Base-by-base conservation (phyloP, 1,140 invertebrate species). In the Drosophila athabasca region DNA sequence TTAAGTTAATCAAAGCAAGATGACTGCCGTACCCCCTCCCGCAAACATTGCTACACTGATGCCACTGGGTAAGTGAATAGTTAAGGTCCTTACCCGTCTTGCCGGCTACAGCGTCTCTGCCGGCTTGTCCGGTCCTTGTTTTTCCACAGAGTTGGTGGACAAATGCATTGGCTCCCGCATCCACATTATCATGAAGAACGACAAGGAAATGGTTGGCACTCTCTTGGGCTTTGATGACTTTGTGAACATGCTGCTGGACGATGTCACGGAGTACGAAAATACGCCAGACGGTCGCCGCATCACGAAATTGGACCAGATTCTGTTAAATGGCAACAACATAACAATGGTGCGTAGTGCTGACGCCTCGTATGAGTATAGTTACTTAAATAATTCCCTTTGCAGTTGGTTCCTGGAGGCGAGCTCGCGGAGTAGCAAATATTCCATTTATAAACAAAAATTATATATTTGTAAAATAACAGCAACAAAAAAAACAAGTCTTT, bases 111-210 rank as follows among this genome's bases (percentile, higher is more conserved):
- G 44, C 22, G 3, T 43, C 15, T 8, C 39, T 46, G 51, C 64
- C 64, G 71, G 73, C 43, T 59, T 61, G 24, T 1, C 9, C 55
- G 29, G 13, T 39, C 31, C 48, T 69, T 62, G 45, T 55, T 67
- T 51, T 72, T 19, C 48, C 19, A 11, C 90, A 97, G 99, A 99
- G 93, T 93, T 99, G 71, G 98, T 99, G n/a, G 99, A 99, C 90
- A 99, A 99, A 94, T 99, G 99, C 92, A 99, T 99, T 91, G 99
- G 99, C 17, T 99, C 98, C 0, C 93, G 97, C 65, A 99, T 99
- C 89, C 99, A 99, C 89, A 99, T 99, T 24, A 99, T 99, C 44
- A 99, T 99, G 98, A 99, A 99, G 93, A 99, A 98, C 92, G 98
- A 99, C 89, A 99, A 99, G 92, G 99, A 99, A 94, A 98, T 99